Evolutionary conservation across 2,888 invertebrate species (phyloP).

Genomic region (Polydrusus cervinus): DNA sequence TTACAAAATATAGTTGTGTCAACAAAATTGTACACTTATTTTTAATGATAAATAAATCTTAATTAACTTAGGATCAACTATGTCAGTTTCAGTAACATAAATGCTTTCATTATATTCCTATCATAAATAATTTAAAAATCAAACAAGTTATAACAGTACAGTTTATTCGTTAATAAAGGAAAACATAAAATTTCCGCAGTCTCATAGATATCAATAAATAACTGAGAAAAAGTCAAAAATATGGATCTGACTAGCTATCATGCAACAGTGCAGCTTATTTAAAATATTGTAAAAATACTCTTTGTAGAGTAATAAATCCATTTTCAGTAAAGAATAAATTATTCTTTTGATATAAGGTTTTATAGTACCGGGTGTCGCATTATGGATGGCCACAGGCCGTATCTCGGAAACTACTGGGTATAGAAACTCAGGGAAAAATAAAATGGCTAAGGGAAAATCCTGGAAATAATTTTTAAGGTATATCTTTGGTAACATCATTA

Average conservation of each 20-base stretch:
- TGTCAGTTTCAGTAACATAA: slow-evolving; percentile 27
- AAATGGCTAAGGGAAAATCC: too few relatives aligned
- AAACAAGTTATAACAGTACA: slow-evolving; percentile 48
- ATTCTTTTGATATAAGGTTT: slow-evolving; percentile 16
- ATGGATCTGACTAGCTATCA: slow-evolving; percentile 50
- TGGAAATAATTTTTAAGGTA: too few relatives aligned
- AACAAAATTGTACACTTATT: too few relatives aligned
- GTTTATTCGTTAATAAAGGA: slow-evolving; percentile 52
- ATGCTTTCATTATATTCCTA: slow-evolving; percentile 41
- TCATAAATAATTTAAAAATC: slow-evolving; percentile 48
- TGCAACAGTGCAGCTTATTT: slow-evolving; percentile 30
- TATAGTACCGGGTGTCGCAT: too few relatives aligned
- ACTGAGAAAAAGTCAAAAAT: slow-evolving; percentile 52
- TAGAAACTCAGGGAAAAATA: too few relatives aligned
- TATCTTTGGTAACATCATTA: too few relatives aligned
- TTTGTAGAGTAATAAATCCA: slow-evolving; percentile 7
- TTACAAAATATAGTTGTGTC: too few relatives aligned
- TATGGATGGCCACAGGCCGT: too few relatives aligned
- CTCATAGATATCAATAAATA: slow-evolving; percentile 59
- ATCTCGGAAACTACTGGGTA: too few relatives aligned
- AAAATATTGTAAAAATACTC: slow-evolving; percentile 36
- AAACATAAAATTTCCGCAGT: slow-evolving; percentile 57
- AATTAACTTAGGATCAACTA: slow-evolving; percentile 3
- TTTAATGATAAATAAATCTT: slow-evolving; percentile 13
- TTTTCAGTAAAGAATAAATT: background rate